Evolutionary conservation across 2,113 vertebrate species (phyloP).

Genomic region (Neogale vison): DNA sequence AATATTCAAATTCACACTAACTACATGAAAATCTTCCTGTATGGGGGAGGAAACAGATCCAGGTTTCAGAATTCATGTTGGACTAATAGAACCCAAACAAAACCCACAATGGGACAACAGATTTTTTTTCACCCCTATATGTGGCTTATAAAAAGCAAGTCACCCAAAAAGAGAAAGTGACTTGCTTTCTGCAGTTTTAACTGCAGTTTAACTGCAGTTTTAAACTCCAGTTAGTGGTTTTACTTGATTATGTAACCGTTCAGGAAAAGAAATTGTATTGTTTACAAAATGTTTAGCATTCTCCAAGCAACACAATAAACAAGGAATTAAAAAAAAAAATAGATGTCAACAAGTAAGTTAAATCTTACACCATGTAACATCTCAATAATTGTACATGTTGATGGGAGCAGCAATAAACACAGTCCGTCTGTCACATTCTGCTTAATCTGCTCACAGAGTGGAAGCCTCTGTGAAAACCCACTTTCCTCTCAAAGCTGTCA

Average conservation of each 20-base stretch:
- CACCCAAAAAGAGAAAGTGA: background rate
- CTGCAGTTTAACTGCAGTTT: background rate
- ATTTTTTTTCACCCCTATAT: background rate
- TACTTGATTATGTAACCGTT: conserved; percentile 49
- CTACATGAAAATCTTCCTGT: background rate
- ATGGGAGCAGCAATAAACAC: conserved; percentile 43
- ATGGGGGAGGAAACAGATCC: background rate
- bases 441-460: conserved; percentile 42
- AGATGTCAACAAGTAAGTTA: conserved; percentile 56
- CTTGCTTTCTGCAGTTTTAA: conserved; percentile 32
- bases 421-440: conserved; percentile 59
- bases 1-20: background rate
- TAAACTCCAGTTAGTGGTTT: conserved; percentile 17
- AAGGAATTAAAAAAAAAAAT: conserved; percentile 38
- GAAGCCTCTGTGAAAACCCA: conserved; percentile 26
- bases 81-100: background rate
- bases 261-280: conserved; percentile 43
- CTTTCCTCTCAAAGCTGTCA: conserved; percentile 32
- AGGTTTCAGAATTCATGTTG: background rate
- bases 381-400: conserved; percentile 63
- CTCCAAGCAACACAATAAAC: conserved; percentile 39
- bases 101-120: background rate
- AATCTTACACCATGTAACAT: conserved; percentile 6
- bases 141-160: background rate
- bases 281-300: conserved; percentile 61